Evolutionary conservation across 2,797 vertebrate species (phyloP).

Genomic region (Gymnopithys bicolor): DNA sequence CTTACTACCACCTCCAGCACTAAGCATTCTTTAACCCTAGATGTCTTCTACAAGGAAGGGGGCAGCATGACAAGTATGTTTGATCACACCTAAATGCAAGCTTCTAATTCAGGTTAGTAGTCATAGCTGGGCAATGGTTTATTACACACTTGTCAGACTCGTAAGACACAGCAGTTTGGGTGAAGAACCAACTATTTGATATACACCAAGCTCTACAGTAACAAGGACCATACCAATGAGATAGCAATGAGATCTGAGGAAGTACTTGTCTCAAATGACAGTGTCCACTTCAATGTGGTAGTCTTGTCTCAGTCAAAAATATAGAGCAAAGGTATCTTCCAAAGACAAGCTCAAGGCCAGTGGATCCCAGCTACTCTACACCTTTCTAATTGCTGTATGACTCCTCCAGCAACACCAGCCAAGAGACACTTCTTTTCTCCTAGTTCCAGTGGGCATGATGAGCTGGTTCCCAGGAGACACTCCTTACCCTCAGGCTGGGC

Average conservation of each 20-base stretch:
- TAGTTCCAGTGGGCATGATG: background rate
- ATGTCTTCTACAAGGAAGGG: background rate
- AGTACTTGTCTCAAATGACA: background rate
- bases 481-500: slow-evolving; percentile 26
- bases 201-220: background rate
- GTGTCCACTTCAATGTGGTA: background rate
- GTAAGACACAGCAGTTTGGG: background rate
- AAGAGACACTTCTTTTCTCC: slow-evolving; percentile 5
- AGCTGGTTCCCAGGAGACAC: slow-evolving; percentile 52
- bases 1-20: background rate
- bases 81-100: background rate
- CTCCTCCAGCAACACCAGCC: background rate
- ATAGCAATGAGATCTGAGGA: background rate
- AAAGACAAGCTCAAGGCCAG: background rate
- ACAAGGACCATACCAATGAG: background rate
- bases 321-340: background rate
- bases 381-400: background rate
- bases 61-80: rapidly evolving
- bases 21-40: background rate
- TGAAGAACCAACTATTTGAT: background rate
- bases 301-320: background rate
- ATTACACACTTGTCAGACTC: background rate
- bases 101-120: background rate
- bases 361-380: background rate
- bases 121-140: background rate